Conservation (phyloP, 2,797 vertebrate species). For the Syndactyla subalaris region DNA sequence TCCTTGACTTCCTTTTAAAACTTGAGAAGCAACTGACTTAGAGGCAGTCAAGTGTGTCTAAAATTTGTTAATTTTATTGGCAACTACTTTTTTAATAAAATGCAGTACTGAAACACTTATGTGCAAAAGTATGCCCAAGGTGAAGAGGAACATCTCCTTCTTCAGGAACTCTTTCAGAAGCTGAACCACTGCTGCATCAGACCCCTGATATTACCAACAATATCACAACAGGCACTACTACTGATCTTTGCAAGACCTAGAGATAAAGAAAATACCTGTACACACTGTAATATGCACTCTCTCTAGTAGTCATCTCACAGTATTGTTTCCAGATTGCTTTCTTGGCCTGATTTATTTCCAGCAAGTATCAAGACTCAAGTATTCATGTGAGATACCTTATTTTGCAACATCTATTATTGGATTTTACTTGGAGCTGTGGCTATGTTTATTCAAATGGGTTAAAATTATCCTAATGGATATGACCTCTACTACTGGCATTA, state of each 20-base stretch:
- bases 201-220: background rate
- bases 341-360: background rate
- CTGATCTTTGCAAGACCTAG: background rate
- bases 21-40: background rate
- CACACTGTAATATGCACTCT: background rate
- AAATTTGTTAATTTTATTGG: background rate
- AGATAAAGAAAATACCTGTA: background rate
- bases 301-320: background rate
- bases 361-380: background rate
- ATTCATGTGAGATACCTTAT: background rate
- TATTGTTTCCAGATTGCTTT: background rate
- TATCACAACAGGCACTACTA: background rate
- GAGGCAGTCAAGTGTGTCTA: background rate
- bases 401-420: background rate
- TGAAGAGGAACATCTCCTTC: background rate
- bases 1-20: background rate
- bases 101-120: background rate
- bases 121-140: background rate
- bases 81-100: background rate
- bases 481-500: conserved; percentile 4
- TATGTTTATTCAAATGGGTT: conserved; percentile 14
- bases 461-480: conserved; percentile 31
- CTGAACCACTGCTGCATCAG: background rate
- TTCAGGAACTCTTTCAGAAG: background rate
- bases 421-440: background rate